These are phyloP conservation scores for Cyphomyrus discorhynchus DNA, from an alignment of 2,113 vertebrate genomes.

Conservation along the genomic window DNA sequence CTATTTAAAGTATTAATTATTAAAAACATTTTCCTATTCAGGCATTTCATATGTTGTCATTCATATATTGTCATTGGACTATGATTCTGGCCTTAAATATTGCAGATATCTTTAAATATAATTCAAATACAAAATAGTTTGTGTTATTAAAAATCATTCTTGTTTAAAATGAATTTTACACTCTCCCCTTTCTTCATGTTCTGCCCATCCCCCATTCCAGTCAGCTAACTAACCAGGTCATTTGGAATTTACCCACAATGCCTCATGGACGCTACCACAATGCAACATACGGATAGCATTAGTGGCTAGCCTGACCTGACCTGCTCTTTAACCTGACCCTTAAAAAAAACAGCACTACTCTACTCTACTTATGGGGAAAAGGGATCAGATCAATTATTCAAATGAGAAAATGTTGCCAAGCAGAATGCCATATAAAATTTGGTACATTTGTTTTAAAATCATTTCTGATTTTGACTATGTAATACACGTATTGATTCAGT, in stretches of 20 bases:
- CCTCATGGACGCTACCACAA: not conserved
- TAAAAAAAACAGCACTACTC: not conserved
- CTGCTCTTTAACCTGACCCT: conserved; percentile 22
- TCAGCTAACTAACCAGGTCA: conserved; percentile 19
- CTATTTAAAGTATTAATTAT: not conserved
- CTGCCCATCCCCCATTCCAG: not conserved
- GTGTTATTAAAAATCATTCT: not conserved
- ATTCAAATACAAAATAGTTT: not conserved
- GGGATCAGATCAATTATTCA: not conserved
- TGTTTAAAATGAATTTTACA: not conserved
- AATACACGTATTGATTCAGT: not conserved
- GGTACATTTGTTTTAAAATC: not conserved
- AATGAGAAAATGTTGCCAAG: not conserved
- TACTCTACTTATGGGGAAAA: not conserved
- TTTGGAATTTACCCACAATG: conserved; percentile 29
- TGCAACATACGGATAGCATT: conserved; percentile 23
- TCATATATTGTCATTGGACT: not conserved
- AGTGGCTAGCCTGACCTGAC: conserved; percentile 19
- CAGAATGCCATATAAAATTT: not conserved
- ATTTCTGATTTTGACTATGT: not conserved
- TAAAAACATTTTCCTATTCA: not conserved
- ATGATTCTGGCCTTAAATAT: not conserved
- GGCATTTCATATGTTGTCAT: not conserved
- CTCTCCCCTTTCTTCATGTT: not conserved
- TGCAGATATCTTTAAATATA: not conserved